Evolutionary conservation across 2,888 invertebrate genomes (phyloP), one percentile per base, ranked within the genome.

Genomic region (Caradrina clavipalpis): DNA sequence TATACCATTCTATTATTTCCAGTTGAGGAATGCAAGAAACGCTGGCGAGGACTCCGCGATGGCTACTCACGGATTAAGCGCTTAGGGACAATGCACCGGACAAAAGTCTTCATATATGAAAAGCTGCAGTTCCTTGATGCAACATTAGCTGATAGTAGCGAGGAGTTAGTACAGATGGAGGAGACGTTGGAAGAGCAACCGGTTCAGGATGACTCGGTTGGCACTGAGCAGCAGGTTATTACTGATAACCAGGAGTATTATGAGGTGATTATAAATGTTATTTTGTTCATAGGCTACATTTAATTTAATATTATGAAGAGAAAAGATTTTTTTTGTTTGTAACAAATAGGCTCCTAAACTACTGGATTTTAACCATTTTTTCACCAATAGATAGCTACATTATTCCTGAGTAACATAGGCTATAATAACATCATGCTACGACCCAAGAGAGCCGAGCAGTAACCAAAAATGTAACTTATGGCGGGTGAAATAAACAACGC

Each of bases 11-110:
- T 15, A 21, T 10, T 1, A 67, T 78, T 95, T 94, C 42, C 91
- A 96, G 96, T 96, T 85, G 96, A 96, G 80, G 96, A 96, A 91
- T 96, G 96, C 88, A 96, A 96, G 78, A 96, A 96, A 79, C 93
- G 96, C 51, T 96, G 96, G 96, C 90, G 96, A 63, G 96, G 96
- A 17, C 90, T 96, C 55, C 91, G 96, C 21, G 96, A 96, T 87
- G 93, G 96, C 57, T 96, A 96, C 87, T 94, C 96, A 86, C 95
- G 96, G 63, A 95, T 95, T 78, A 95, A 94, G 70, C 92, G 96
- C 42, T 78, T 92, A 59, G 94, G 94, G 26, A 88, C 91, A 2
- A 84, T 93, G 81, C 93, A 94, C 78, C 93, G 91, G 65, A 89
- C 91, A 1, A 94, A 92, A 76, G 82, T 89, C 1, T 89, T 87